phyloP scores from a whole-genome alignment of 2,888 invertebrate species.

The Agriopis leucophaearia region DNA sequence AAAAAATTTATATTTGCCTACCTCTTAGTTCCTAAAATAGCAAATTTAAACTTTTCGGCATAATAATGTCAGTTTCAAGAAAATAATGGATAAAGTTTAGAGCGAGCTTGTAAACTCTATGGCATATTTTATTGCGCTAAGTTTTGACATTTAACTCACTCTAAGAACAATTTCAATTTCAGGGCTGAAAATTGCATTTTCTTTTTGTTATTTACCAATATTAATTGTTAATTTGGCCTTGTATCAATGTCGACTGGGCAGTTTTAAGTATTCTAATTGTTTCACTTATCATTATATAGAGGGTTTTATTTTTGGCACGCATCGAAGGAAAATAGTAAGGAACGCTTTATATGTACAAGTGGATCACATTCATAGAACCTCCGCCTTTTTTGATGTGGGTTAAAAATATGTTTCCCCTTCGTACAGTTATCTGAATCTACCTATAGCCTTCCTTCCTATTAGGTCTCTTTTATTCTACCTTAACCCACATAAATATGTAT shows the following conservation, averaged over 20 bases:
- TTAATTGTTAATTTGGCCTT: neutral
- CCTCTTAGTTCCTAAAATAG: neutral
- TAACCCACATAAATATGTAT: neutral
- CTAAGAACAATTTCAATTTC: conserved; percentile 5
- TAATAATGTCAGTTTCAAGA: conserved; percentile 14
- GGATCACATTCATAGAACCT: too few species aligned
- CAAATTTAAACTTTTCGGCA: conserved; percentile 1
- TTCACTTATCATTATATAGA: neutral
- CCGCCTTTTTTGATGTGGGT: too few species aligned
- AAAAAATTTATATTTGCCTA: neutral
- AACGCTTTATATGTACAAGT: neutral
- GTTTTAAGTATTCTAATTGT: neutral
- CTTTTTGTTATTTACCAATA: neutral
- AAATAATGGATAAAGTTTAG: conserved; percentile 26
- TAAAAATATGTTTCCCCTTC: conserved; percentile 11
- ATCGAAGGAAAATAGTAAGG: conserved; percentile 20
- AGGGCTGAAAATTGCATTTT: conserved; percentile 9
- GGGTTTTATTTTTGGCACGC: conserved; percentile 4
- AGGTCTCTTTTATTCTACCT: neutral
- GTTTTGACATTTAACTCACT: conserved; percentile 10
- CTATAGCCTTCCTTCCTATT: too few species aligned
- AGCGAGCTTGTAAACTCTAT: conserved; percentile 14
- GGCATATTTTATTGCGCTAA: conserved; percentile 23
- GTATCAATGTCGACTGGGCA: neutral
- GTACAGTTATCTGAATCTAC: conserved; percentile 2